Conservation (phyloP, 2,888 invertebrate genomes). For the Andricus quercusramuli region DNA sequence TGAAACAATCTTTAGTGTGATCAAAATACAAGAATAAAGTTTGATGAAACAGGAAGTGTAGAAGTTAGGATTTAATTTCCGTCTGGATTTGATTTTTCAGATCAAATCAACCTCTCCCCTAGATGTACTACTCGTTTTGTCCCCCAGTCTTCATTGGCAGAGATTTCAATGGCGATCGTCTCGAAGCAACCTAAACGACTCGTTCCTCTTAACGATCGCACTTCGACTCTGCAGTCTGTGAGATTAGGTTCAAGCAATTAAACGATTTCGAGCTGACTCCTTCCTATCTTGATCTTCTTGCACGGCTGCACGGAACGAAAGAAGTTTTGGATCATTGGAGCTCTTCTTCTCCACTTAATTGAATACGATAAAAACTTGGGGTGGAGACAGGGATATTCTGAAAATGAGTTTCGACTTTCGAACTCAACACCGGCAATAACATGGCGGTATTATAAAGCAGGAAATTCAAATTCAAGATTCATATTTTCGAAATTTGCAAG, state of each 20-base stretch:
- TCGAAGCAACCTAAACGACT: slow-evolving; percentile 45
- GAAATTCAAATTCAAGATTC: neutral
- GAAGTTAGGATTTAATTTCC: slow-evolving; percentile 13
- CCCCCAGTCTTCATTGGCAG: slow-evolving; percentile 2
- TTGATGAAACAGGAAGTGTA: too few species aligned
- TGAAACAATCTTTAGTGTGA: neutral
- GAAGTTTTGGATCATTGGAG: slow-evolving; percentile 37
- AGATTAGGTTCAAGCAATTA: slow-evolving; percentile 62
- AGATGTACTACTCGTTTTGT: slow-evolving; percentile 33
- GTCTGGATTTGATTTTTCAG: slow-evolving; percentile 27
- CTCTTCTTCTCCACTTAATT: slow-evolving; percentile 30
- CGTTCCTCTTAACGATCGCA: slow-evolving; percentile 50
- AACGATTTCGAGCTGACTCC: slow-evolving; percentile 50
- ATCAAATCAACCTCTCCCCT: neutral
- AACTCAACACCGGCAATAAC: slow-evolving; percentile 8
- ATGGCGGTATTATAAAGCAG: neutral
- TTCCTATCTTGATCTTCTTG: slow-evolving; percentile 41
- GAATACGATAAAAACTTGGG: slow-evolving; percentile 29
- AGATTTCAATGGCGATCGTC: slow-evolving; percentile 53
- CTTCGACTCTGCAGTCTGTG: slow-evolving; percentile 47
- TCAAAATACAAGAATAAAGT: too few species aligned
- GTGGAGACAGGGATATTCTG: neutral
- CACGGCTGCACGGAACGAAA: slow-evolving; percentile 38
- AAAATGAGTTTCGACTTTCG: slow-evolving; percentile 13
- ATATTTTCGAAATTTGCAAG: neutral